Conservation (phyloP, 2,888 invertebrate genomes). For the Aricia artaxerxes region DNA sequence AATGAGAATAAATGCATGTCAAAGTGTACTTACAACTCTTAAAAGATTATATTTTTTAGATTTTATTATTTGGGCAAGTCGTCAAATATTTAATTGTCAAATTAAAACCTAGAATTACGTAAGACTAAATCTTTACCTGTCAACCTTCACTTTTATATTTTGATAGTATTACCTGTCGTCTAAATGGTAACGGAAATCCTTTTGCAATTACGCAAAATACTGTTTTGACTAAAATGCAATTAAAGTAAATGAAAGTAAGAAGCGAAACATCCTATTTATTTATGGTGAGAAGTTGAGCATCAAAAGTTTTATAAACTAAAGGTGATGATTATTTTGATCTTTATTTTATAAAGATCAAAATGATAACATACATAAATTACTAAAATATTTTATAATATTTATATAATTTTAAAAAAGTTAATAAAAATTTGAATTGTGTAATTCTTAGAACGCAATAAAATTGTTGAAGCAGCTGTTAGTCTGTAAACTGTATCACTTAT, state of each 20-base stretch:
- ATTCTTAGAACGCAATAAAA: background rate
- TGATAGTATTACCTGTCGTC: conserved; percentile 10
- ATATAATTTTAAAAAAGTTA: background rate
- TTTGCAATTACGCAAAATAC: conserved; percentile 5
- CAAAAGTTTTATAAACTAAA: background rate
- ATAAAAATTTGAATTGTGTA: background rate
- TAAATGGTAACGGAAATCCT: conserved; percentile 26
- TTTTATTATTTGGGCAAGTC: background rate
- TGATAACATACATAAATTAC: no score
- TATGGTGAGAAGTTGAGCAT: background rate
- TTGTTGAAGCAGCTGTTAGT: background rate
- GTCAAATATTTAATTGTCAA: background rate
- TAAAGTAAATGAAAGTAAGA: background rate
- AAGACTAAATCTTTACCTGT: background rate
- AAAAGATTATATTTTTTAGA: background rate
- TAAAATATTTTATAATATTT: no score
- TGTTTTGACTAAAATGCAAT: conserved; percentile 11
- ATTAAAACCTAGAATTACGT: conserved; percentile 12
- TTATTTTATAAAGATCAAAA: no score
- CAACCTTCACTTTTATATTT: conserved; percentile 24
- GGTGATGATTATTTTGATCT: background rate
- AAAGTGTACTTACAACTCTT: background rate
- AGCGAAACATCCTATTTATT: background rate
- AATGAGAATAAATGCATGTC: background rate
- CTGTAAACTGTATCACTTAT: background rate